Evolutionary conservation across 2,797 vertebrate species (phyloP).

Genomic region (Ctenopoma kingsleyae): DNA sequence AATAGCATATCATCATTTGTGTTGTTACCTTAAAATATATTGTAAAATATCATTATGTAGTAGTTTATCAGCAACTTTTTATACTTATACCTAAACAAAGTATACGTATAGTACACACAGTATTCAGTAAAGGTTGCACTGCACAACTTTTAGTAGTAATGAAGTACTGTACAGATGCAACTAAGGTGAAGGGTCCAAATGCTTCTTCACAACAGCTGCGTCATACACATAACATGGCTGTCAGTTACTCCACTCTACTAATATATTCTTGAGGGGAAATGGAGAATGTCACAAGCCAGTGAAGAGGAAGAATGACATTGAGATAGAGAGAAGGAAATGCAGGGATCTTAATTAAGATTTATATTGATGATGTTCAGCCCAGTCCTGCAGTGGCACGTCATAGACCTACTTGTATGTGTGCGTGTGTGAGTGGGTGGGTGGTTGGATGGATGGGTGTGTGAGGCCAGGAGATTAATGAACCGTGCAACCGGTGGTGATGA

Average conservation of each 20-base stretch:
- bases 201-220: neutral
- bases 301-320: constrained; percentile 26
- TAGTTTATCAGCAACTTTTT: too few relatives aligned
- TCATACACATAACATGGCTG: constrained; percentile 9
- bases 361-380: constrained; percentile 29
- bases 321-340: constrained; percentile 13
- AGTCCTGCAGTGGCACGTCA: neutral
- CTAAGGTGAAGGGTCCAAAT: neutral
- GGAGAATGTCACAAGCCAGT: constrained; percentile 23
- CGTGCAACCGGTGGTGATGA: neutral
- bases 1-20: too few relatives aligned
- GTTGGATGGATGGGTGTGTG: too few relatives aligned
- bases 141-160: neutral
- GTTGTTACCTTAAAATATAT: too few relatives aligned
- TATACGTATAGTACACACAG: neutral
- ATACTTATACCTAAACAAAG: too few relatives aligned
- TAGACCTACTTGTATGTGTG: neutral
- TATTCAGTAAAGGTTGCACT: neutral
- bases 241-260: constrained; percentile 13
- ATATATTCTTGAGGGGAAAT: constrained; percentile 53
- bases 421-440: neutral
- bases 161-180: neutral
- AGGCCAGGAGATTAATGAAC: constrained; percentile 11
- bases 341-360: constrained; percentile 36
- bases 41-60: too few relatives aligned